Evolutionary conservation across 1,140 invertebrate genomes (phyloP), one percentile per base, ranked within the genome.

Genomic region (Drosophila pallidifrons): DNA sequence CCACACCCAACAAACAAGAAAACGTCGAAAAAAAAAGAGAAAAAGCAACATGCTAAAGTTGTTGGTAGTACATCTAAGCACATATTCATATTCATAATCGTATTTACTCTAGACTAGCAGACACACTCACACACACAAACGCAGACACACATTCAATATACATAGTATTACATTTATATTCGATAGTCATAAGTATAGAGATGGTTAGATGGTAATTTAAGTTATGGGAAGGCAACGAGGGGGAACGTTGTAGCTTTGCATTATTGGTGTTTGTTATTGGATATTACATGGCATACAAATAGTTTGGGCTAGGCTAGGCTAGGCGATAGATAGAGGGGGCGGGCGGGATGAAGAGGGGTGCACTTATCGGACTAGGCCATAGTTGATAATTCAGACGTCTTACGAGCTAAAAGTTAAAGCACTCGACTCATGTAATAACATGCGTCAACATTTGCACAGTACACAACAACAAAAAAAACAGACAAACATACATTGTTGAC

Each of bases 361-460:
- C 68, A 64, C 68, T 71, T 72, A 66, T 43, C 15, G 59, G 59
- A 52, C 68, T 43, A 20, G 43, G 60, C 52, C 69, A 57, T 13
- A 25, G 20, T 52, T n/a, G 35, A 35, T 30, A 45, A 25, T 55
- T 47, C 43, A 58, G 55, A 15, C 30, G 45, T 43, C 52, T 73
- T 73, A 59, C 35, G 32, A 47, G 64, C 64, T 73, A 60, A 52
- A 46, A 46, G 38, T 46, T 55, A 43, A 49, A 59, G 65, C 51
- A 65, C 63, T 57, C 15, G 54, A 57, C 35, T 8, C 54, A 41
- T 57, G 54, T 57, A 57, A 57, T 41, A 57, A 57, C 54, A 57
- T 41, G 10, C 16, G 51, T 73, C 70, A 73, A 73, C 54, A 72
- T 66, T 72, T 65, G 25, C 61, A 65, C 49, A 65, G 10, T 65